phyloP scores from a whole-genome alignment of 2,888 invertebrate genomes.

The Horisme vitalbata region DNA sequence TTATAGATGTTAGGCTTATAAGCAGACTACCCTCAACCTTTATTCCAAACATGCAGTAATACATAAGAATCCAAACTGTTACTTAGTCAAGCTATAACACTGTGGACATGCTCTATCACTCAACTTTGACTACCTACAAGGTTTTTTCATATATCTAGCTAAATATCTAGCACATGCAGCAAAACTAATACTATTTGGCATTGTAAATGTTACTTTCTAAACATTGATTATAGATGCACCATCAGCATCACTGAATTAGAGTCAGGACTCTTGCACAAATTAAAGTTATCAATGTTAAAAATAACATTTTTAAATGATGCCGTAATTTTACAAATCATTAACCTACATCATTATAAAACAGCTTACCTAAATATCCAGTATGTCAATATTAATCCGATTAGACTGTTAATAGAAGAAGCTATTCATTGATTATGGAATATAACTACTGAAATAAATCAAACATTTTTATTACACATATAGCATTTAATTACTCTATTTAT shows the following conservation, averaged over 20 bases:
- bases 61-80: background rate
- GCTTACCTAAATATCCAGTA: conserved; percentile 73
- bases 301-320: too few species aligned
- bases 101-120: conserved; percentile 9
- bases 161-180: too few species aligned
- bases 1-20: conserved; percentile 3
- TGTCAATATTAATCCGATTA: conserved; percentile 46
- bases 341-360: conserved; percentile 41
- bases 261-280: too few species aligned
- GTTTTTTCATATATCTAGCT: too few species aligned
- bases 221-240: too few species aligned
- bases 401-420: conserved; percentile 59
- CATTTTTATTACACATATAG: conserved; percentile 78
- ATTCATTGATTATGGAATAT: conserved; percentile 52
- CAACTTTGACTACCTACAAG: too few species aligned
- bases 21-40: background rate
- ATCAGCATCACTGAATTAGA: too few species aligned
- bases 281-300: too few species aligned
- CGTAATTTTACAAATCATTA: conserved; percentile 21
- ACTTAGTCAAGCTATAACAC: background rate
- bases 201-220: too few species aligned
- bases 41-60: conserved; percentile 1
- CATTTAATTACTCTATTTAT: conserved; percentile 83
- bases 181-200: too few species aligned
- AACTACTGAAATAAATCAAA: conserved; percentile 76